Base-by-base conservation (phyloP, 2,113 vertebrate genomes). In the human region DNA sequence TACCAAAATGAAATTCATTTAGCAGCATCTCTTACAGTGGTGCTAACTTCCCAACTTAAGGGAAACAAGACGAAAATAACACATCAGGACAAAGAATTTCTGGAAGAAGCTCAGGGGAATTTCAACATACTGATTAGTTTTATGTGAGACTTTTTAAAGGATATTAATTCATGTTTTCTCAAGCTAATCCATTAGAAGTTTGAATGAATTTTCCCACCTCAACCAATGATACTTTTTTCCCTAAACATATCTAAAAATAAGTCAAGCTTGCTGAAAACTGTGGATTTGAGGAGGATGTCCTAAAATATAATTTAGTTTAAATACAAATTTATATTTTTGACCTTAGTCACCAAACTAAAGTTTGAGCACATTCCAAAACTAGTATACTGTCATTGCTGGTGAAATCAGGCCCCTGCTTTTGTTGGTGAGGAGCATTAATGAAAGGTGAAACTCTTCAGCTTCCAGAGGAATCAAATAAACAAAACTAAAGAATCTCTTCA, bases 1-100 rank as follows among this genome's bases (percentile, higher is more conserved):
- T 79, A 76, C 27, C 61, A 85, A 97, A 95, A 94, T 87, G 73
- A 95, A 97, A 94, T 88, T 55, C 35, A 93, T 81, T 87, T 94
- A 95, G 61, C 70, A 82, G 72, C 23, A 64, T 78, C 6, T 68
- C 11, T 57, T 32, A 90, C 6, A 55, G 50, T 43, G 50, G 18
- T 52, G 43, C 30, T 90, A 80, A 91, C 68, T 96, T 97, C 32
- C 30, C n/a, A 87, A 89, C 13, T 52, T 43, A 82, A 30, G 5
- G 32, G 3, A 55, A 52, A 86, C 87, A 76, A 48, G 40, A 86
- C 10, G 52, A 88, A 64, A 86, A 72, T 27, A 84, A 80, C 79
- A 25, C 1, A 91, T 40, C 2, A 76, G 11, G 27, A 22, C 43
- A 93, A 89, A 87, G 22, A 66, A 70, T 38, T 66, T 85, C 84